A percentile compares a stretch with the other conserved stretches of the same genome.
These are phyloP conservation scores for Rhagonycha lutea DNA, from an alignment of 2,888 invertebrate genomes.

Conservation along the genomic window DNA sequence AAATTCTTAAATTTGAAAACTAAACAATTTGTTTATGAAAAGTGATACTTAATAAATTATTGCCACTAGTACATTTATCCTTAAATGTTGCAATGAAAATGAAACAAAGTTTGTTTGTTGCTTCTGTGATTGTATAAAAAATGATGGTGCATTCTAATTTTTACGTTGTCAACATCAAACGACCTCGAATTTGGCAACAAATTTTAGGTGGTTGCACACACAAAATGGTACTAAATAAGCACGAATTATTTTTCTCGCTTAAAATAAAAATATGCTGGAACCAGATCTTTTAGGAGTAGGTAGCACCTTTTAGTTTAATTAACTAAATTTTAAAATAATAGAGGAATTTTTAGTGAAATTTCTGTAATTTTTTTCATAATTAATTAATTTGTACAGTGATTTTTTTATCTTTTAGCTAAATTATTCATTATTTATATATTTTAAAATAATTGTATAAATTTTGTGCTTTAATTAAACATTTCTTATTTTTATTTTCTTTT, in stretches of 20 bases:
- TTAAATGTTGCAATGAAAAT: conserved; percentile 22
- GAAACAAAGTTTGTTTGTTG: conserved; percentile 10
- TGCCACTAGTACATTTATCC: conserved; percentile 17
- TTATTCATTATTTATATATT: conserved; percentile 35
- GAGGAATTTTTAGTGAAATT: conserved; percentile 33
- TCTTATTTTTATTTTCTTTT: conserved; percentile 34
- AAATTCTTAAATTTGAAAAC: background rate
- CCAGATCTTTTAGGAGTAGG: conserved; percentile 26
- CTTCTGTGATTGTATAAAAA: conserved; percentile 22
- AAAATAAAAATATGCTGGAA: conserved; percentile 23
- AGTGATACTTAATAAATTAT: conserved; percentile 13
- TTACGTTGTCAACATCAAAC: conserved; percentile 1
- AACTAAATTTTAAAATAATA: conserved; percentile 13
- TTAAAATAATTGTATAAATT: conserved; percentile 33
- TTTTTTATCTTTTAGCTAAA: conserved; percentile 30
- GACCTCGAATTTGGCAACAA: conserved; percentile 12
- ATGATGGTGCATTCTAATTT: conserved; percentile 9
- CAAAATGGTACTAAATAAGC: conserved; percentile 31
- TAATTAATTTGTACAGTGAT: conserved; percentile 31
- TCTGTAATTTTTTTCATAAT: conserved; percentile 20
- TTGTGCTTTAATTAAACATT: conserved; percentile 30
- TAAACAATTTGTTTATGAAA: conserved; percentile 24
- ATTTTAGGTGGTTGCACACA: conserved; percentile 13
- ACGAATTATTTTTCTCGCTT: conserved; percentile 25
- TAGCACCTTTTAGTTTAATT: conserved; percentile 35